A percentile compares a stretch with the other conserved stretches of the same genome.
phyloP scores from a whole-genome alignment of 1,140 invertebrate genomes.

The Ostrea edulis region DNA sequence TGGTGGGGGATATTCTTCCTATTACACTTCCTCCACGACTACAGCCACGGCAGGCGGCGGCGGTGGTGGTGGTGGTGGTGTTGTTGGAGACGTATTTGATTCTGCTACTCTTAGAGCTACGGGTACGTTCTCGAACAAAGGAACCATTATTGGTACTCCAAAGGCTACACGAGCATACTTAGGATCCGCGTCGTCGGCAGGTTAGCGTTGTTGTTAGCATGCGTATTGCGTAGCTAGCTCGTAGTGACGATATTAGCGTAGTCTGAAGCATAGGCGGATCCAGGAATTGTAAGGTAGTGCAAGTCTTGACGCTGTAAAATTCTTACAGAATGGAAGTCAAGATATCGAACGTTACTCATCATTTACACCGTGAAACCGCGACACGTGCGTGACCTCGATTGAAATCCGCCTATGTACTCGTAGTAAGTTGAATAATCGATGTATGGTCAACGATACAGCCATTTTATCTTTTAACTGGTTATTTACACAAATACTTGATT shows the following conservation, averaged over 20 bases:
- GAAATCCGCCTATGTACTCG: constrained; percentile 16
- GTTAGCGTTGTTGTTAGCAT: constrained; percentile 36
- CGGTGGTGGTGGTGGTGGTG: constrained; percentile 57
- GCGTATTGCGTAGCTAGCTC: constrained; percentile 30
- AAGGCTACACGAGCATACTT: constrained; percentile 47
- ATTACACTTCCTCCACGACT: constrained; percentile 3
- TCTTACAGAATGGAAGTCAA: not conserved
- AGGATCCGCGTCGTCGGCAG: constrained; percentile 52
- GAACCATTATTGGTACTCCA: constrained; percentile 58
- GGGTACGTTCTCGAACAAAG: constrained; percentile 70
- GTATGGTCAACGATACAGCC: not conserved
- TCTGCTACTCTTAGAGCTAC: constrained; percentile 67
- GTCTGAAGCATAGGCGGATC: constrained; percentile 35
- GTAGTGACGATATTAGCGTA: constrained; percentile 34
- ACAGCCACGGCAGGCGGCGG: constrained; percentile 41
- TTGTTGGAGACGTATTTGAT: constrained; percentile 59
- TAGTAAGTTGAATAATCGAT: constrained; percentile 21
- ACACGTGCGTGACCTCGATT: not conserved
- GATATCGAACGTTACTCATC: not conserved
- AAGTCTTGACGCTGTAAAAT: not conserved
- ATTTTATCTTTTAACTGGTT: constrained; percentile 2
- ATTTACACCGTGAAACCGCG: not conserved
- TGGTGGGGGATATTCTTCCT: constrained; percentile 6
- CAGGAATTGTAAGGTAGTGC: not conserved
- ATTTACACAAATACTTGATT: not conserved